Base-by-base conservation (phyloP, 2,888 invertebrate species). In the Magallana nippona region DNA sequence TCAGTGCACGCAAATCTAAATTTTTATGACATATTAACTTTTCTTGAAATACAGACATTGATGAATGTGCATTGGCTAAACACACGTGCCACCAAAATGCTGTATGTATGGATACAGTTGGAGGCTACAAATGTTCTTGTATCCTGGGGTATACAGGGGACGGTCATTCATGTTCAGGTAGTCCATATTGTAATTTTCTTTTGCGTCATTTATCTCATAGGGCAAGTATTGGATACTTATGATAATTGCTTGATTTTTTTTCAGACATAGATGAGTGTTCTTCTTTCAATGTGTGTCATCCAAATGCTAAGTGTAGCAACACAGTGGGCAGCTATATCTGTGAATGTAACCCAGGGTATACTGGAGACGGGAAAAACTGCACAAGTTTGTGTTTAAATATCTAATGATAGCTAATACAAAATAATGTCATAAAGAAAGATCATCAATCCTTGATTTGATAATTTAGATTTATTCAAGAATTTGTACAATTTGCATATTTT, bases 121-220 rank as follows among this genome's bases (percentile, higher is more conserved):
- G 83, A 17, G 44, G 83, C 19, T 55, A 83, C 71, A n/a, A 62
- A 1, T 84, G 83, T 81, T 27, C 19, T 11, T 84, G 83, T 84
- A 79, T 78, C 2, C n/a, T n/a, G 8, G 83, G 83, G 1, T 84
- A 56, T 22, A 60, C n/a, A 17, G 83, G 83, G 17, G 71, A 83
- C 77, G 83, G 83, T 17, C 44, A 55, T 22, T 5, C 55, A 17
- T 58, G 32, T 15, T 32, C 32, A 60, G 44, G 58, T 58, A 56
- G 56, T 44, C 44, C 10, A 22, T 55, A 32, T 55, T 32, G 0
- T 55, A n/a, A n/a, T 19, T 5, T 44, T 44, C 44, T 44, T 44
- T 44, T 0, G 44, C 44, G 44, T 44, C 44, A 44, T 44, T 3
- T 44, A 0, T 0, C 44, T 8, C 5, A 44, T 44, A 44, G 27